Evolutionary conservation across 1,140 invertebrate genomes (phyloP), one percentile per base, ranked within the genome.

Genomic region (Drosophila arawakana): DNA sequence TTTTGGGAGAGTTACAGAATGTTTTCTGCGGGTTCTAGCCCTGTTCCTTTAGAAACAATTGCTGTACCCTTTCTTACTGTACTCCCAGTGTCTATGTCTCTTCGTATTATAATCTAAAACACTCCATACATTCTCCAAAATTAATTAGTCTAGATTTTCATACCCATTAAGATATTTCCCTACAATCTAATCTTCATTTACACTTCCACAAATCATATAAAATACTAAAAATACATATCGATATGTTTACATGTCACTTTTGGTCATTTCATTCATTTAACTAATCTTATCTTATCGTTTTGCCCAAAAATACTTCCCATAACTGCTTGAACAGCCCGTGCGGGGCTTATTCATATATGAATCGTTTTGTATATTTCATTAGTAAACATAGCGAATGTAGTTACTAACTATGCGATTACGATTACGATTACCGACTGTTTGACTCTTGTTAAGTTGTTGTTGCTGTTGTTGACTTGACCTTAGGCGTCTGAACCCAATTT

Each of bases 401-500:
- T 85, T 85, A 81, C 79, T 85, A 85, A 85, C 83, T 88, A 82
- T 76, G 81, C 75, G 81, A 85, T 85, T 85, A 86, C 81, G 66
- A 74, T 74, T 74, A 62, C 82, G 58, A 47, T 84, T 58, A 50
- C 60, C 37, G 52, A 35, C 44, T 35, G 61, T 41, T 55, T 57
- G 65, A 49, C 47, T 63, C 61, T 73, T 52, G 70, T 55, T 58
- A 72, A 72, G 61, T 43, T 49, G 60, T 34, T 57, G 58, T 25
- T 63, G 41, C 39, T 44, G 57, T 66, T 67, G 71, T 79, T 74
- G 82, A 69, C 76, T 79, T 88, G 83, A 88, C 83, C 83, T 88
- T 89, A 89, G 73, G 83, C 84, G 75, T 62, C 78, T 83, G 83
- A 88, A 83, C 83, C 84, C 83, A 88, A 83, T 86, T 86, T 80